Base-by-base conservation (phyloP, 2,888 invertebrate genomes). In the Diadromus collaris region DNA sequence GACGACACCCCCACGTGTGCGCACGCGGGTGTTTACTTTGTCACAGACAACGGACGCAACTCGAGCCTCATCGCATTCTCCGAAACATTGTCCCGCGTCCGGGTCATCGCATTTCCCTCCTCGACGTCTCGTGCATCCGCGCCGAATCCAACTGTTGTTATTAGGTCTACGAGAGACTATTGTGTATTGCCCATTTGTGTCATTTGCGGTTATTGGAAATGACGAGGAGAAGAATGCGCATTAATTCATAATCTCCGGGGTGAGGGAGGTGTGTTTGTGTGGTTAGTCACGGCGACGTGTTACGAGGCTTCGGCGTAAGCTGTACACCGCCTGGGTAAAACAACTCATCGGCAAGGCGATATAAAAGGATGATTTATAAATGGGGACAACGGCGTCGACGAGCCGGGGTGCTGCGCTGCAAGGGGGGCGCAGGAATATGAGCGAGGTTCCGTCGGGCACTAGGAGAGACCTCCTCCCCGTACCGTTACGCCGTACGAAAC, bases 311-410 rank as follows among this genome's bases (percentile, higher is more conserved):
- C 41, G 48, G 10, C 48, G 70, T 51, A 51, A 56, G 56, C 56
- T 56, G 27, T 24, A n/a, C 13, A 51, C 24, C 5, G 29, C 27
- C 34, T n/a, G 58, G 54, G 44, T 73, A 56, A 79, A 76, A 76
- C 79, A 76, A 79, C 72, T 76, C 68, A 72, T 79, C 76, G 51
- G 56, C 68, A 19, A 44, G 56, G 65, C 65, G 76, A 75, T 71
- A 68, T 75, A 75, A 78, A 78, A 75, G 72, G 63, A 80, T 81
- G 80, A 81, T 81, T 81, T 81, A 80, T 81, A 80, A 80, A 80
- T 72, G 81, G 44, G 38, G 68, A 77, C 68, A 64, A 58, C 41
- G 21, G 67, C 46, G 77, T 64, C 68, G 72, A 78, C 64, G 69
- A 64, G 54, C 72, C 51, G 46, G 58, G 48, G 27, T 32, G 56